A percentile compares a stretch with the other conserved stretches of the same genome.
These are phyloP conservation scores for Acleris laterana DNA, from an alignment of 2,888 invertebrate species.

Conservation along the genomic window DNA sequence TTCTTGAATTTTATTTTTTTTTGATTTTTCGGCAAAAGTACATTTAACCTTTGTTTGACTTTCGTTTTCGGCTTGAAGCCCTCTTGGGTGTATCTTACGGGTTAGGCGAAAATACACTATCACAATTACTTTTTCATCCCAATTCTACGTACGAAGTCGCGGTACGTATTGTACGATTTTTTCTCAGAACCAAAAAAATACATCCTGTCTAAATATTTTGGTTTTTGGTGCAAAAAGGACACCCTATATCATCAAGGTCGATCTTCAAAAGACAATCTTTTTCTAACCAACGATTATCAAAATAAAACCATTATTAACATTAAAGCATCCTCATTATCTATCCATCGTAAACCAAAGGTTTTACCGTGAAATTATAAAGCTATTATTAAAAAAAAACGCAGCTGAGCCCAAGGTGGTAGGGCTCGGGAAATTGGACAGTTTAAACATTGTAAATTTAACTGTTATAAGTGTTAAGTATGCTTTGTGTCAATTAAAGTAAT, in stretches of 20 bases:
- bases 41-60: too few relatives aligned
- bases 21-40: too few relatives aligned
- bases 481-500: constrained; percentile 6
- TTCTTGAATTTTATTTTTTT: too few relatives aligned
- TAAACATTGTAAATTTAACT: constrained; percentile 8
- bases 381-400: background rate
- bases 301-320: constrained; percentile 15
- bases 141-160: too few relatives aligned
- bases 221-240: too few relatives aligned
- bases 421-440: background rate
- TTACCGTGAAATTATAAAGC: constrained; percentile 26
- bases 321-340: constrained; percentile 4
- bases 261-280: constrained; percentile 2
- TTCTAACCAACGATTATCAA: background rate
- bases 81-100: too few relatives aligned
- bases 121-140: too few relatives aligned
- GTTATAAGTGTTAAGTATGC: background rate
- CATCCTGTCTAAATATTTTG: too few relatives aligned
- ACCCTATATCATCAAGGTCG: background rate
- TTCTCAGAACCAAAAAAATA: too few relatives aligned
- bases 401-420: constrained; percentile 13
- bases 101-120: too few relatives aligned
- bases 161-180: too few relatives aligned
- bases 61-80: too few relatives aligned
- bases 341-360: background rate